Evolutionary conservation across 2,113 vertebrate species (phyloP), one percentile per base, ranked within the genome.

Genomic region (Solea senegalensis): DNA sequence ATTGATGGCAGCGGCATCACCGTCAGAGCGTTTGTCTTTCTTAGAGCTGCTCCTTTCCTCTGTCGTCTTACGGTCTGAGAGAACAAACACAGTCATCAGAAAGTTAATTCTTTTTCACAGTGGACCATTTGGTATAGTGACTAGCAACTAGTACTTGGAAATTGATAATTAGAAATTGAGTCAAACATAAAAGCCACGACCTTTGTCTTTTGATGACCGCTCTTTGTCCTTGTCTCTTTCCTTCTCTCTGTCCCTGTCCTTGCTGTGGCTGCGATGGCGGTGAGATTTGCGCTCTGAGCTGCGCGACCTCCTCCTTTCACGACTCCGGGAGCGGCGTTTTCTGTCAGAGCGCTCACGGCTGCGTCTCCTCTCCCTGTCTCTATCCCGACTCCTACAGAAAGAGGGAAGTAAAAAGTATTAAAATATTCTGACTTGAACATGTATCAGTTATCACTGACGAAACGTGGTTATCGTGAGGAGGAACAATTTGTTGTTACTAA

Each of bases 21-120:
- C 94, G 92, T 95, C 95, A 82, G 95, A 93, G 87, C 93, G 94
- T 91, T 97, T 96, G 86, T 95, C 95, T 94, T 95, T 96, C 93
- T 94, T 95, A 89, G 95, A 95, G 92, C 95, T 95, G 94, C 95
- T 97, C 93, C 95, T 96, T 94, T 98, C 97, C 91, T 98, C 97
- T 71, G 95, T 95, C 81, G 92, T 92, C 91, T 94, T 97, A 92
- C 95, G 97, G 92, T 98, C 98, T 98, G 93, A 16, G 74, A 69
- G 65, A 61, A 67, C n/a, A 60, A 1, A 1, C 6, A 21, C 28
- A 21, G 4, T 10, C 8, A 8, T 34, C n/a, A 61, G 55, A 46
- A 11, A 2, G 7, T 14, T 13, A 11, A 4, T 3, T 5, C 4
- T 26, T 59, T 1, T 49, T 26, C 12, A 27, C 26, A 26, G 27